Conservation (phyloP, 1,140 invertebrate genomes). For the Arion vulgaris region DNA sequence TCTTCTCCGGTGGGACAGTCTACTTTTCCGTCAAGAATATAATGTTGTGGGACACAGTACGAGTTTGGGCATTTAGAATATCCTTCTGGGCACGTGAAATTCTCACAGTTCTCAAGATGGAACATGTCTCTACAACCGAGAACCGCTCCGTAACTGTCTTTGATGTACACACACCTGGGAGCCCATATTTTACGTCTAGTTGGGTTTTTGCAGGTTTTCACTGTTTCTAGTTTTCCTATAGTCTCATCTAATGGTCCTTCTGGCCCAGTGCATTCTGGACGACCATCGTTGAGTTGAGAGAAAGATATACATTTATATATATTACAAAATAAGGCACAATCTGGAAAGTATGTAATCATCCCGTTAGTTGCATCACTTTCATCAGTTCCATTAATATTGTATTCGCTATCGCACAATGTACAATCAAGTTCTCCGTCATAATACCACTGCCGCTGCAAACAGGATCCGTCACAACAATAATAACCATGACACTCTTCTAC, state of each 20-base stretch:
- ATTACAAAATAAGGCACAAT: conserved; percentile 1
- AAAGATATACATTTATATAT: background rate
- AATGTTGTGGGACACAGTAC: conserved; percentile 5
- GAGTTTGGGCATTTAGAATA: background rate
- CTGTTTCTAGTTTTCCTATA: background rate
- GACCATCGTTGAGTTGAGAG: background rate
- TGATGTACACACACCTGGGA: background rate
- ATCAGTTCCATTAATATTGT: background rate
- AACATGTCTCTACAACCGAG: conserved; percentile 7
- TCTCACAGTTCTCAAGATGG: conserved; percentile 5
- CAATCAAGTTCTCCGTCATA: background rate
- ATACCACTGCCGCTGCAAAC: background rate
- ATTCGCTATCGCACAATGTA: no score
- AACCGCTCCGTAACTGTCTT: background rate
- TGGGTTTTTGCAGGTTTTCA: background rate
- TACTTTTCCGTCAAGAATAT: background rate
- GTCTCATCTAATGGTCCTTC: no score
- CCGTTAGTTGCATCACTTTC: no score
- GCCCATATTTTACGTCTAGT: background rate
- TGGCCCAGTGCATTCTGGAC: no score
- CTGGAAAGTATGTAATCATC: background rate
- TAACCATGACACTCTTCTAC: background rate
- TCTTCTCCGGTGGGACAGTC: conserved; percentile 22
- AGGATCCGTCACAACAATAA: background rate
- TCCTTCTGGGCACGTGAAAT: background rate